phyloP scores from a whole-genome alignment of 2,113 vertebrate genomes.

The Osmerus mordax region DNA sequence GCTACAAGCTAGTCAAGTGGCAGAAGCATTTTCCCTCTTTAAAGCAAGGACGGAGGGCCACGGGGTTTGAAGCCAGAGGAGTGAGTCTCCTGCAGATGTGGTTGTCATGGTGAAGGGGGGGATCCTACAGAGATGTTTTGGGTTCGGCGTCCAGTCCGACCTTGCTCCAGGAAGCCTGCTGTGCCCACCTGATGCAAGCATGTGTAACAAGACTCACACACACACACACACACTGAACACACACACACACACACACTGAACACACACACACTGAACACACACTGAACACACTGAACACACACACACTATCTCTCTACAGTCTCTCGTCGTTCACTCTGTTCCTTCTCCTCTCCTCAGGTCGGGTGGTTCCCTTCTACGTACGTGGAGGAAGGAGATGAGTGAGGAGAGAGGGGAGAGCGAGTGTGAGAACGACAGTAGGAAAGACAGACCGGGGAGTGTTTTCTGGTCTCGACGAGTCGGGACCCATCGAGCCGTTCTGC shows the following conservation, averaged over 20 bases:
- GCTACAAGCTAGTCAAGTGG: too few species aligned
- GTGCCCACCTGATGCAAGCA: too few species aligned
- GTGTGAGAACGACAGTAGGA: slow-evolving; percentile 5
- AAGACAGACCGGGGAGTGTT: slow-evolving; percentile 5
- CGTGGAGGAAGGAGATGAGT: slow-evolving; percentile 92
- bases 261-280: not conserved
- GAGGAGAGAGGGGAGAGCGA: slow-evolving; percentile 49
- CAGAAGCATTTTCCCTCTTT: not conserved
- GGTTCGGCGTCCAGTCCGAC: too few species aligned
- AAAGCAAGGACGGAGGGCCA: slow-evolving; percentile 19
- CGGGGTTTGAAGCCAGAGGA: too few species aligned
- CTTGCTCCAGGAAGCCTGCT: too few species aligned
- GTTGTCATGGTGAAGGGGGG: too few species aligned
- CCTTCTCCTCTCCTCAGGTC: slow-evolving; percentile 75
- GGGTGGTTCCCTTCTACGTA: slow-evolving; percentile 99
- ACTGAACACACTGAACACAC: not conserved
- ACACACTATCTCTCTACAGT: not conserved
- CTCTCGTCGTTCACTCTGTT: not conserved
- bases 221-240: too few species aligned
- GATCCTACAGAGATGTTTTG: too few species aligned
- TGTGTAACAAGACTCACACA: too few species aligned
- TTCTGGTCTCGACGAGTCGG: not conserved
- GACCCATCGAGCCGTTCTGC: slow-evolving; percentile 12
- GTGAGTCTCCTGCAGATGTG: too few species aligned
- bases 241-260: not conserved